Percentiles rank a stretch among this genome's conserved stretches.
Conservation (phyloP, 2,797 vertebrate species). For the Sciurus vulgaris region DNA sequence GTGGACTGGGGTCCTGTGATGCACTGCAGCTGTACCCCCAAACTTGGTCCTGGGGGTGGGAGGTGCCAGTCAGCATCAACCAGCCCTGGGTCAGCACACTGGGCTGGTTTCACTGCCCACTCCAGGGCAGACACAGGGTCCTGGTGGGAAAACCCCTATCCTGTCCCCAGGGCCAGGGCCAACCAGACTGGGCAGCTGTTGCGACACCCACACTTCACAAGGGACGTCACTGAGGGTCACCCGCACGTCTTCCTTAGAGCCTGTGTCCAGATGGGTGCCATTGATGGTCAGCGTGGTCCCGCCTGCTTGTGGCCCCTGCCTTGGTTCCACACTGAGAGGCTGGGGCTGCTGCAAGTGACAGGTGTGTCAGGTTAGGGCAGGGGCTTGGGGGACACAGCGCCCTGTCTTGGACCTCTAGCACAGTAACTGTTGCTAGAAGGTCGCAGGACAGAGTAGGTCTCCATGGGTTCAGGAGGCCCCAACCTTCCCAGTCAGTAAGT, state of each 20-base stretch:
- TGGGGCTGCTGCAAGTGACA: constrained; percentile 90
- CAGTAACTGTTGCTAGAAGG: neutral
- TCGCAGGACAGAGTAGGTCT: neutral
- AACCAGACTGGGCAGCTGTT: neutral
- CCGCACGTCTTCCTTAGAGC: constrained; percentile 92
- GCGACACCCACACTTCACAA: constrained; percentile 94
- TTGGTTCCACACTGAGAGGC: constrained; percentile 86
- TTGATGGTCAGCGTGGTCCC: constrained; percentile 95
- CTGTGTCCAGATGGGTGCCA: constrained; percentile 92
- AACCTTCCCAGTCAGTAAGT: fast-evolving
- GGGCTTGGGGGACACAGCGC: too few species aligned
- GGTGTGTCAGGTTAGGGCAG: neutral
- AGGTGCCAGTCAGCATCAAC: constrained; percentile 30
- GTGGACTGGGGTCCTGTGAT: constrained; percentile 86
- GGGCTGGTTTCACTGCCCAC: neutral
- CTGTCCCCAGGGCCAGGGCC: neutral
- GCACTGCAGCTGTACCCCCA: constrained; percentile 87
- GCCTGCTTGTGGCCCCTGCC: constrained; percentile 90
- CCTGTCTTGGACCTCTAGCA: neutral
- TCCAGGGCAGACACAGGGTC: neutral
- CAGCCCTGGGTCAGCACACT: neutral
- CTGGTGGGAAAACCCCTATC: neutral
- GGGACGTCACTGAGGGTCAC: constrained; percentile 90
- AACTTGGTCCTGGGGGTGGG: constrained; percentile 85
- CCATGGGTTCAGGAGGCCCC: neutral